A percentile compares a stretch with the other conserved stretches of the same genome.
These are phyloP conservation scores for Drosophila tani DNA, from an alignment of 1,140 invertebrate genomes.

Conservation along the genomic window DNA sequence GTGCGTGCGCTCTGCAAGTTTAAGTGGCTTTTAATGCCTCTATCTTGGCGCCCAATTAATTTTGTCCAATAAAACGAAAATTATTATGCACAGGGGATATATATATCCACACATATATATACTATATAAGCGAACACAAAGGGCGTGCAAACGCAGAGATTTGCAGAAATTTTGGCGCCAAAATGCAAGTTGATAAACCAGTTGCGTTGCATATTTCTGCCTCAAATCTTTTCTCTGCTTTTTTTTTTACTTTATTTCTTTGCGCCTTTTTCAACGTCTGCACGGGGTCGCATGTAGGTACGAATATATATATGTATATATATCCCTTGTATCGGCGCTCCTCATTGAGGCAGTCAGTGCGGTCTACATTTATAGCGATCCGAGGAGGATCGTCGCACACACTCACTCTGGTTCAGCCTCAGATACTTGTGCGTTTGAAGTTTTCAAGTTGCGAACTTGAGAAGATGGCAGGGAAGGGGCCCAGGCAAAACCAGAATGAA, in stretches of 20 bases:
- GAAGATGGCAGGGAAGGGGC: conserved; percentile 19
- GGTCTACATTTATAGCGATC: conserved; percentile 74
- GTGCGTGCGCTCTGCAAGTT: conserved; percentile 59
- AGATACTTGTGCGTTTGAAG: conserved; percentile 72
- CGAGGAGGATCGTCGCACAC: conserved; percentile 6
- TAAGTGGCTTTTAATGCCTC: conserved; percentile 81
- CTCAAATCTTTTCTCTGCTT: conserved; percentile 50
- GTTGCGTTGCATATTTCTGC: conserved; percentile 79
- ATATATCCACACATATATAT: conserved; percentile 10
- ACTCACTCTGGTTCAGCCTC: conserved; percentile 17
- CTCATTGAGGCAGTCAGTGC: conserved; percentile 66
- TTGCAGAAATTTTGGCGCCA: conserved; percentile 83
- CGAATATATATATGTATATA: conserved; percentile 29
- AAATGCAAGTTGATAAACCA: conserved; percentile 84
- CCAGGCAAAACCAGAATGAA: conserved; percentile 23
- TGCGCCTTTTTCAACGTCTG: conserved; percentile 67
- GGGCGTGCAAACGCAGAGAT: conserved; percentile 72
- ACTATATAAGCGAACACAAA: conserved; percentile 47
- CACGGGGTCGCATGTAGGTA: conserved; percentile 22
- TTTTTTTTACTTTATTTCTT: conserved; percentile 24
- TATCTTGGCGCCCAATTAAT: conserved; percentile 83
- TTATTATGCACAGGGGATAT: conserved; percentile 74
- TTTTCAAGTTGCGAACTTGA: conserved; percentile 17
- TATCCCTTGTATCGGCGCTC: conserved; percentile 67
- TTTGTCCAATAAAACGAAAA: conserved; percentile 80